Evolutionary conservation across 2,888 invertebrate genomes (phyloP).

Genomic region (Eupithecia dodoneata): DNA sequence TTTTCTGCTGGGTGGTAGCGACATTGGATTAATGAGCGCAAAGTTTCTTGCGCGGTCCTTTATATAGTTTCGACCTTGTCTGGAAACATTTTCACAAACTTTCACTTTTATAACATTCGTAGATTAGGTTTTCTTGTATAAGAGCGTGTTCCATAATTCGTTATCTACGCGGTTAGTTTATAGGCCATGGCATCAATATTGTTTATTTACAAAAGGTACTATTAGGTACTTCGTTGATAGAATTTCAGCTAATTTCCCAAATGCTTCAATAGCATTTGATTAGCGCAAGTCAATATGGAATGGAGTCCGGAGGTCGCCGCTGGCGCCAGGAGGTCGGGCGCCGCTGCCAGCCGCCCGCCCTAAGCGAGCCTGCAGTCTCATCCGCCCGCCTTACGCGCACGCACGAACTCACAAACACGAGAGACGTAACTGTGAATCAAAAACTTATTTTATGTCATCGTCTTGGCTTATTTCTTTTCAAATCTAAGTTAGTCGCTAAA

Average conservation of each 20-base stretch:
- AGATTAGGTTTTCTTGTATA: neutral
- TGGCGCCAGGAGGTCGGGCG: conserved; percentile 64
- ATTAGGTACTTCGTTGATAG: neutral
- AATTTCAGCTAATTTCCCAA: neutral
- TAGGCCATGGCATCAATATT: neutral
- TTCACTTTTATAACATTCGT: no score
- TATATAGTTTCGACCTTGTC: neutral
- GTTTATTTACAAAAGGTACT: neutral
- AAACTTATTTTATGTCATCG: neutral
- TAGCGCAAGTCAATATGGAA: conserved; percentile 17
- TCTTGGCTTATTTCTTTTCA: neutral
- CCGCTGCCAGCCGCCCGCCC: conserved; percentile 44
- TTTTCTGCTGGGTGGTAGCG: no score
- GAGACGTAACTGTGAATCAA: neutral
- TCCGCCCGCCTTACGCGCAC: conserved; percentile 45
- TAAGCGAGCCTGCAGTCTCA: conserved; percentile 48
- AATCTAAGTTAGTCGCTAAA: neutral
- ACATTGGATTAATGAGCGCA: no score
- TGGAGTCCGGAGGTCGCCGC: conserved; percentile 25
- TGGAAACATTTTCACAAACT: no score
- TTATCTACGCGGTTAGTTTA: neutral
- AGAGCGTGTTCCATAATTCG: neutral
- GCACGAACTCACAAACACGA: conserved; percentile 11
- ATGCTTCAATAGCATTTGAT: conserved; percentile 9
- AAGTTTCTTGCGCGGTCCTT: neutral